These are phyloP conservation scores for Morelia viridis DNA, from an alignment of 2,797 vertebrate species.

Conservation along the genomic window DNA sequence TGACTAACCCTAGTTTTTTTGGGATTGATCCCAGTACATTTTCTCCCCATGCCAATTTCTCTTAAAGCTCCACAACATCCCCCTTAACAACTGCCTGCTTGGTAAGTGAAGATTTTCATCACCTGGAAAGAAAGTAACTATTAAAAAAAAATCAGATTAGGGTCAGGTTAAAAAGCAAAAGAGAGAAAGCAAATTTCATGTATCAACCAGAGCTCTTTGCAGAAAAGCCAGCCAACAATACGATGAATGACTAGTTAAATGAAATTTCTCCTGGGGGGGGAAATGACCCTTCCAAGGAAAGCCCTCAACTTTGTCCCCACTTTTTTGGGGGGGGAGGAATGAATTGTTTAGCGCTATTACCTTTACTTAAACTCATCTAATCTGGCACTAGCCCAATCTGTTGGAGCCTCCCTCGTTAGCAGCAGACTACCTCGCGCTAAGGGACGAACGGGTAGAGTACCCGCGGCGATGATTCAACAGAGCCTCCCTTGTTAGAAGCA, in stretches of 20 bases:
- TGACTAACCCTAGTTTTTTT: background rate
- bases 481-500: background rate
- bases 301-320: background rate
- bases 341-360: background rate
- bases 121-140: background rate
- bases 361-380: background rate
- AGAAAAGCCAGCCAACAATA: background rate
- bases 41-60: background rate
- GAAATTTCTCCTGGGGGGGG: background rate
- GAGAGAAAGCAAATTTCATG: background rate
- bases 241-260: background rate
- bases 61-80: background rate
- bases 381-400: background rate
- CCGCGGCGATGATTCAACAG: background rate
- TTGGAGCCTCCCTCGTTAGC: background rate
- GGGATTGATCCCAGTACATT: background rate
- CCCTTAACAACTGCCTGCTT: background rate
- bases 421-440: background rate
- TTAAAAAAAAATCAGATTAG: background rate
- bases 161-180: background rate
- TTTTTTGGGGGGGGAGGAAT: background rate
- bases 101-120: background rate
- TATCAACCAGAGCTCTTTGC: background rate
- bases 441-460: background rate
- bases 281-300: background rate